Evolutionary conservation across 2,797 vertebrate species (phyloP), one percentile per base, ranked within the genome.

Genomic region (Pangasius sanitwongsei): DNA sequence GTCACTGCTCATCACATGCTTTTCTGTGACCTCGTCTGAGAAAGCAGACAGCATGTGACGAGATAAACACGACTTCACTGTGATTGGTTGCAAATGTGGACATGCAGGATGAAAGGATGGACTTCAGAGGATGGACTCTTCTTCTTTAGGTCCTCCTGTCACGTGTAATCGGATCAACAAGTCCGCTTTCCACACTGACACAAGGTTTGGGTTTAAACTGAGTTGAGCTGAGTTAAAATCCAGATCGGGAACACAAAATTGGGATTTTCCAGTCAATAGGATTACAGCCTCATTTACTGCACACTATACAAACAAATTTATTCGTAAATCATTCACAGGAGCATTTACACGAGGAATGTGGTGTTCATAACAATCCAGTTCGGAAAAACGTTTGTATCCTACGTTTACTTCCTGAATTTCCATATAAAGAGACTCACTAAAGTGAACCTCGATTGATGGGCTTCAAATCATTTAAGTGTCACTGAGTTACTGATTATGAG

Each of bases 1-100:
- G 95, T 96, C 95, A 95, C 94, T 93, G 92, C 93, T 88, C 88
- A 95, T 96, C 94, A 95, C 85, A 89, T 34, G 48, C 82, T 20
- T 4, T 11, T 65, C 16, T 13, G 61, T n/a, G 61, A 48, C 82
- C 88, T 92, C 91, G 91, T 94, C 90, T 88, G 85, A 81, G 83
- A 90, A 92, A 91, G 92, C 92, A 92, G 92, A 90, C 83, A 63
- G 90, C 80, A 91, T 90, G 87, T 16, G 74, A 80, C 88, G 34
- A 92, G 86, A 93, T 93, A 83, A 93, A 93, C 90, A 92, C 88
- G 55, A 89, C 92, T 88, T 70, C 48, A 7, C n/a, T 87, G 55
- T 70, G 65, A 89, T 90, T 77, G 53, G n/a, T 75, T 85, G 67
- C 37, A 92, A 86, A 92, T 91, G 86, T 84, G 81, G 41, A 92